phyloP scores from a whole-genome alignment of 2,797 vertebrate genomes.

The Taeniopygia guttata region DNA sequence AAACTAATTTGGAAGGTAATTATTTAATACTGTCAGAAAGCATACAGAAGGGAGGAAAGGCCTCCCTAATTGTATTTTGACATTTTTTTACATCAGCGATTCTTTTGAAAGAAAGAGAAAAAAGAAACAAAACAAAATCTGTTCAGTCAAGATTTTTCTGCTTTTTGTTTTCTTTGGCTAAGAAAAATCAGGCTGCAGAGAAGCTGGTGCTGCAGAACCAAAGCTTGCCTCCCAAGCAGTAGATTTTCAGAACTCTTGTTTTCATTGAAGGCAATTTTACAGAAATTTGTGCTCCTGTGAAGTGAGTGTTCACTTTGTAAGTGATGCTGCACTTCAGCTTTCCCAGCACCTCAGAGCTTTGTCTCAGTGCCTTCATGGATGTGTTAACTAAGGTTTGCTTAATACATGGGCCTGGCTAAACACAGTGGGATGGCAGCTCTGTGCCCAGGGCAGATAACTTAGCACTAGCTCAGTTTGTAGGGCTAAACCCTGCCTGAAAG shows the following conservation, averaged over 20 bases:
- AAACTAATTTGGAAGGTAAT: constrained; percentile 17
- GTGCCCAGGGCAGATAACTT: neutral
- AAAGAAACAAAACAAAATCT: constrained; percentile 39
- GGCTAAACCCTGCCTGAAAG: neutral
- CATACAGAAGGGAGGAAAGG: neutral
- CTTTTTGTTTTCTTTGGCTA: constrained; percentile 2
- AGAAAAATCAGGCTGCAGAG: neutral
- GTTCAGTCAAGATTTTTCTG: neutral
- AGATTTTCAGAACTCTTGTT: neutral
- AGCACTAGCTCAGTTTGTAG: neutral
- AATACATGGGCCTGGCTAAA: neutral
- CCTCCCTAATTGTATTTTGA: constrained; percentile 49
- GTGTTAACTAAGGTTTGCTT: neutral
- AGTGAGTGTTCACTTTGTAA: neutral
- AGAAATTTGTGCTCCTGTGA: neutral
- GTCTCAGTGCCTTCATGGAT: neutral
- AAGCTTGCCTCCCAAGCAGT: neutral
- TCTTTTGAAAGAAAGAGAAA: constrained; percentile 18
- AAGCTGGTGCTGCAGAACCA: neutral
- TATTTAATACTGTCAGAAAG: constrained; percentile 33
- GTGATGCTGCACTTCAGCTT: neutral
- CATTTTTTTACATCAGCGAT: constrained; percentile 4
- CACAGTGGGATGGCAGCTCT: neutral
- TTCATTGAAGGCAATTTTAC: neutral
- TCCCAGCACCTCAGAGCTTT: neutral